Conservation (phyloP, 2,888 invertebrate genomes). For the Smittia aterrima region DNA sequence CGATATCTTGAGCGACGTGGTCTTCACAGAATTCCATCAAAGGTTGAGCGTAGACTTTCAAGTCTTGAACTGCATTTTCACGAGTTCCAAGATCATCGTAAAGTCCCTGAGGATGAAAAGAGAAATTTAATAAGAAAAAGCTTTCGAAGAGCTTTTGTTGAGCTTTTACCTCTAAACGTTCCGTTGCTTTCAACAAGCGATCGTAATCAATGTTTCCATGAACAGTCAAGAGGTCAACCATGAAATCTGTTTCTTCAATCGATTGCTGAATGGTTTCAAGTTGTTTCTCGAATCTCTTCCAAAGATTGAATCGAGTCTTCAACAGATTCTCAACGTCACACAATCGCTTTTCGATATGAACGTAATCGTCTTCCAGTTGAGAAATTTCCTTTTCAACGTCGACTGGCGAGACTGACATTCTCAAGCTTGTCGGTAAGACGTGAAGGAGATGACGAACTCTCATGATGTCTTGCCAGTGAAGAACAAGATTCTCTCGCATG, state of each 20-base stretch:
- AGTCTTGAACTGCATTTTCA: slow-evolving; percentile 69
- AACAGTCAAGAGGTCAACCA: slow-evolving; percentile 80
- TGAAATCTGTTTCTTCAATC: slow-evolving; percentile 81
- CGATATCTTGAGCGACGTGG: slow-evolving; percentile 69
- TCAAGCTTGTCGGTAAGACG: slow-evolving; percentile 70
- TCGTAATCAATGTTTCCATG: slow-evolving; percentile 84
- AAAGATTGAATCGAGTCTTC: slow-evolving; percentile 65
- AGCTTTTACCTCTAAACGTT: slow-evolving; percentile 71
- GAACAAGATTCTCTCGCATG: slow-evolving; percentile 66
- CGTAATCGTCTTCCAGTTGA: slow-evolving; percentile 70
- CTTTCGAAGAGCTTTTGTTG: not conserved
- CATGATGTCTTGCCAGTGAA: slow-evolving; percentile 77
- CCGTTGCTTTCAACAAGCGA: slow-evolving; percentile 76
- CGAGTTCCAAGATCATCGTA: slow-evolving; percentile 73
- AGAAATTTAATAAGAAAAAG: slow-evolving; percentile 3
- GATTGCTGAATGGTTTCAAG: slow-evolving; percentile 77
- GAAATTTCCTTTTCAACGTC: slow-evolving; percentile 75
- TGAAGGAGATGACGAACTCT: slow-evolving; percentile 72
- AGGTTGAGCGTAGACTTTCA: slow-evolving; percentile 69
- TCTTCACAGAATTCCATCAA: slow-evolving; percentile 68
- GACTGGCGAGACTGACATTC: slow-evolving; percentile 74
- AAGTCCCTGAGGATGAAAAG: slow-evolving; percentile 59
- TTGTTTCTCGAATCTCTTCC: slow-evolving; percentile 75
- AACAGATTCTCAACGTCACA: slow-evolving; percentile 65
- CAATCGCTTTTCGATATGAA: slow-evolving; percentile 69